phyloP scores from a whole-genome alignment of 2,797 vertebrate species.

The Pseudotriccus pelzelni region DNA sequence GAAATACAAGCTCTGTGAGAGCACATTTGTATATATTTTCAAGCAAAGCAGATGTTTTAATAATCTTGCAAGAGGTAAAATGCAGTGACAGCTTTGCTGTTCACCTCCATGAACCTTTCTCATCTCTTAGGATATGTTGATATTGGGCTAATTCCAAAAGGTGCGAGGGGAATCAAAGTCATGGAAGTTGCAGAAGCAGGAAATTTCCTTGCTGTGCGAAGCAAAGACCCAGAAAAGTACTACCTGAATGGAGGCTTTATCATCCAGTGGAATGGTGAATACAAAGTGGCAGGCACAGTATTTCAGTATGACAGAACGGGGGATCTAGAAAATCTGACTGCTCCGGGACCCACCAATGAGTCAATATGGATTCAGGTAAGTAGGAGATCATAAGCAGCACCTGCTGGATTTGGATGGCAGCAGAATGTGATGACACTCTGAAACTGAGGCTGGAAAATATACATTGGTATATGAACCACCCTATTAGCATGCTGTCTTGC shows the following conservation, averaged over 20 bases:
- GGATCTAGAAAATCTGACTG: constrained; percentile 93
- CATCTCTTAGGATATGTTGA: constrained; percentile 87
- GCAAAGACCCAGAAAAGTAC: constrained; percentile 85
- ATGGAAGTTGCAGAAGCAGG: constrained; percentile 89
- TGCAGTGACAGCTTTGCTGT: neutral
- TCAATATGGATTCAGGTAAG: constrained; percentile 93
- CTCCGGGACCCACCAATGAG: constrained; percentile 89
- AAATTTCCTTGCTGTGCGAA: constrained; percentile 92
- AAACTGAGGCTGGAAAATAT: neutral
- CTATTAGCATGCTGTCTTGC: neutral
- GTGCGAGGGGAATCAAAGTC: constrained; percentile 91
- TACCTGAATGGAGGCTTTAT: constrained; percentile 95
- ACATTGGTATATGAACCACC: neutral
- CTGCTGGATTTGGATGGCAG: neutral
- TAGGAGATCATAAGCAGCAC: neutral
- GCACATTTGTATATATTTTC: neutral
- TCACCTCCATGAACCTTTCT: neutral
- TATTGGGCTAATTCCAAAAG: constrained; percentile 91
- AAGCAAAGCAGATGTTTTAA: neutral
- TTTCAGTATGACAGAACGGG: constrained; percentile 91
- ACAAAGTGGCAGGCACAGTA: constrained; percentile 87
- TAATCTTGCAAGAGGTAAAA: neutral
- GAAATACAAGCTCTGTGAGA: neutral
- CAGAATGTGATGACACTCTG: neutral
- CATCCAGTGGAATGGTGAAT: constrained; percentile 98